phyloP scores from a whole-genome alignment of 2,888 invertebrate genomes.

The Steinernema carpocapsae region DNA sequence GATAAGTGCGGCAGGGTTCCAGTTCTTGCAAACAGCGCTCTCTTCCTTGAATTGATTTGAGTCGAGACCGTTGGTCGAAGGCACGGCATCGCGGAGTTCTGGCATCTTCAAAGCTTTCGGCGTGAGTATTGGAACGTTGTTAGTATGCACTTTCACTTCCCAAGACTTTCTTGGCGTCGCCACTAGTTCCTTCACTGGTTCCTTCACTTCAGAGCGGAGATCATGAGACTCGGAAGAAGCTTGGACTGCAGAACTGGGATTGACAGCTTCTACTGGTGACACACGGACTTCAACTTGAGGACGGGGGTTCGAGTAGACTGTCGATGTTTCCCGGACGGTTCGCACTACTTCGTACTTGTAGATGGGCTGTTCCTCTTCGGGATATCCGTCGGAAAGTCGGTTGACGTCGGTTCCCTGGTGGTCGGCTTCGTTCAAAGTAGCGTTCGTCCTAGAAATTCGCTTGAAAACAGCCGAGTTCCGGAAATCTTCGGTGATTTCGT shows the following conservation, averaged over 20 bases:
- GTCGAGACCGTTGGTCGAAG: constrained; percentile 1
- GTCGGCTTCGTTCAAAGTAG: neutral
- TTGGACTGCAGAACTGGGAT: no score
- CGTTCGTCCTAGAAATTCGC: neutral
- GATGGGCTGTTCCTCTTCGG: constrained; percentile 1
- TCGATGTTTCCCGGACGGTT: neutral
- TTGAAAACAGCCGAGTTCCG: constrained; percentile 26
- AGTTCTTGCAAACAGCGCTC: constrained; percentile 48
- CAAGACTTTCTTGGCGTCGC: neutral
- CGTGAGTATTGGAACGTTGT: constrained; percentile 9
- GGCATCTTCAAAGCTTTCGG: constrained; percentile 26
- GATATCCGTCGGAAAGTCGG: neutral
- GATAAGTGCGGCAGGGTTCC: constrained; percentile 53
- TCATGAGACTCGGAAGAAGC: no score
- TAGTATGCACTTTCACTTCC: constrained; percentile 5
- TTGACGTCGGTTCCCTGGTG: neutral
- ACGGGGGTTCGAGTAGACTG: neutral
- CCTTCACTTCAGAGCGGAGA: neutral
- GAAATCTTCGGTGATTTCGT: constrained; percentile 8
- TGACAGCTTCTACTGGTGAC: no score
- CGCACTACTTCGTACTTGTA: constrained; percentile 28
- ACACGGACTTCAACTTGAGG: neutral
- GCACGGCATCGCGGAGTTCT: constrained; percentile 21
- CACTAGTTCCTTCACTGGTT: neutral
- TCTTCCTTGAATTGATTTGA: constrained; percentile 44